These are phyloP conservation scores for Synanthedon myopaeformis DNA, from an alignment of 2,888 invertebrate species.

Conservation along the genomic window DNA sequence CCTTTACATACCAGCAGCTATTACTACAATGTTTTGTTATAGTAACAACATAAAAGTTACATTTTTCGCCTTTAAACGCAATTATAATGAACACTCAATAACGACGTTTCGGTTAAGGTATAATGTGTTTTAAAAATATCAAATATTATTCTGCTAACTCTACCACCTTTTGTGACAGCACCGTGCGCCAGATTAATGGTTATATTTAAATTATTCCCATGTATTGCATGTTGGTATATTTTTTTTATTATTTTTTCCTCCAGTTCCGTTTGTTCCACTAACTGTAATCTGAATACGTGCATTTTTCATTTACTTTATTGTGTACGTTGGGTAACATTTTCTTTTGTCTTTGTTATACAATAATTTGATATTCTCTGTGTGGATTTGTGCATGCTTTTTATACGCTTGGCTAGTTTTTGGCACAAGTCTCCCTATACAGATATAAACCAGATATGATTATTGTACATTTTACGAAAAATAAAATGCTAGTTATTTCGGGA, in stretches of 20 bases:
- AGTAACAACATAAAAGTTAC: too few relatives aligned
- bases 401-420: too few relatives aligned
- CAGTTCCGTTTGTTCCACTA: constrained; percentile 17
- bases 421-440: too few relatives aligned
- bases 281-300: constrained; percentile 32
- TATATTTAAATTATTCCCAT: constrained; percentile 62
- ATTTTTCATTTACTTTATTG: constrained; percentile 32
- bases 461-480: too few relatives aligned
- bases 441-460: too few relatives aligned
- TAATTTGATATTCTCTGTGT: not conserved
- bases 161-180: constrained; percentile 31
- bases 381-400: not conserved
- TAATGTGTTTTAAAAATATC: too few relatives aligned
- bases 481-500: too few relatives aligned
- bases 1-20: too few relatives aligned
- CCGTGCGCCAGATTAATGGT: constrained; percentile 60
- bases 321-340: not conserved
- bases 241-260: constrained; percentile 28
- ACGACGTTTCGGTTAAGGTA: too few relatives aligned
- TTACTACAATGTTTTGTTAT: too few relatives aligned
- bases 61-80: too few relatives aligned
- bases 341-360: not conserved
- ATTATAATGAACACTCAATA: too few relatives aligned
- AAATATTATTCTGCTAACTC: constrained; percentile 8
- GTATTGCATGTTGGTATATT: constrained; percentile 34